Conservation (phyloP, 2,888 invertebrate species). For the Caenorhabditis sp. region DNA sequence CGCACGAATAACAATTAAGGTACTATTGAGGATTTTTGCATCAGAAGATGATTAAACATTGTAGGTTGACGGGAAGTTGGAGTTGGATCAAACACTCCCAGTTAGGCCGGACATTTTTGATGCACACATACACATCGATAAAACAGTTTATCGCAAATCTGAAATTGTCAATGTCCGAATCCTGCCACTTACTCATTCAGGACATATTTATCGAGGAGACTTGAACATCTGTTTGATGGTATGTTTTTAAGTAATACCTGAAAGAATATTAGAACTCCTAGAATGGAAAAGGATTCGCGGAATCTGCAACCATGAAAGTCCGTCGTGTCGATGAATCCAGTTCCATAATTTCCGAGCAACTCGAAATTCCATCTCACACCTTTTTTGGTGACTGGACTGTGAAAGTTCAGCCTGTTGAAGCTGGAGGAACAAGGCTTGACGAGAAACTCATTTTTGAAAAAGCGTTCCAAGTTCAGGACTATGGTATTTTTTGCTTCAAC, state of each 20-base stretch:
- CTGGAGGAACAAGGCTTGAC: constrained; percentile 19
- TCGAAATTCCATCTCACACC: constrained; percentile 73
- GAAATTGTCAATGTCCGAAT: constrained; percentile 76
- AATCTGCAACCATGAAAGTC: constrained; percentile 36
- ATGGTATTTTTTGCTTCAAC: constrained; percentile 51
- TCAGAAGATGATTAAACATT: not conserved
- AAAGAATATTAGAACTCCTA: not conserved
- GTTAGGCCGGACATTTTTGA: constrained; percentile 72
- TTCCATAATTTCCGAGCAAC: constrained; percentile 55
- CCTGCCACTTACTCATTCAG: constrained; percentile 72
- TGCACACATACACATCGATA: constrained; percentile 78
- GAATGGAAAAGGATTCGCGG: constrained; percentile 56
- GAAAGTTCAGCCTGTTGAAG: constrained; percentile 56
- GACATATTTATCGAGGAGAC: constrained; percentile 68
- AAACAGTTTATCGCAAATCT: constrained; percentile 74
- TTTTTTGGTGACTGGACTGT: constrained; percentile 77
- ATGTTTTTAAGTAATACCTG: constrained; percentile 1
- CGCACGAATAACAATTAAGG: constrained; percentile 38
- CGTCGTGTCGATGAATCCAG: constrained; percentile 36
- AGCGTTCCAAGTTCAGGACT: constrained; percentile 64
- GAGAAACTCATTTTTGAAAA: constrained; percentile 52
- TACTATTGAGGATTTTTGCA: no score
- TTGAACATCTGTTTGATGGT: constrained; percentile 70
- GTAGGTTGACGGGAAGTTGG: constrained; percentile 41
- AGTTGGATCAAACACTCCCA: constrained; percentile 28